Evolutionary conservation across 2,888 invertebrate species (phyloP), one percentile per base, ranked within the genome.

Genomic region (Callyntrura sp.): DNA sequence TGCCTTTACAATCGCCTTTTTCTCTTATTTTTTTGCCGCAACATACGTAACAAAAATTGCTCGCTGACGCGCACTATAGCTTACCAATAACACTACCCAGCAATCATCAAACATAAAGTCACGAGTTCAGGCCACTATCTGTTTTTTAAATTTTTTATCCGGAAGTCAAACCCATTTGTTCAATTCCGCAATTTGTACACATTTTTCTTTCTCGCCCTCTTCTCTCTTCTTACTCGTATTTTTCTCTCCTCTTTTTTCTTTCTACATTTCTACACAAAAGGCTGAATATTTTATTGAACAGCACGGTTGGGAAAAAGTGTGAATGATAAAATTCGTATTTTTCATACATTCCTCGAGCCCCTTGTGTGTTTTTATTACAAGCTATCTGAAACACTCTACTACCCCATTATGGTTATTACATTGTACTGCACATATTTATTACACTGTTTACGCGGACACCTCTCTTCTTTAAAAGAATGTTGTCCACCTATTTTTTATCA

Each of bases 61-160:
- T 45, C 14, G 25, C 48, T 85, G 12, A 17, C 45, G 43, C 73
- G 12, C 51, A 12, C 65, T 70, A 68, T 28, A 68, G 28, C 51
- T 45, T 45, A 45, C 45, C 45, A 65, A 25, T 35, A 35, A 35
- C 35, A 57, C 35, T 70, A 70, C 81, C 28, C 81, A 86, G 65
- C 25, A 60, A 35, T 45, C 87, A 82, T 60, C 82, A 81, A 73
- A 43, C 25, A 55, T 57, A 76, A 84, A 88, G 78, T 78, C 84
- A 84, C 65, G 79, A 79, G 89, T 83, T 76, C 82, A 20, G 68
- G 70, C 62, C 48, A 51, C 90, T 85, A 70, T 89, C 79, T 86
- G 85, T 65, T 79, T 90, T 68, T 82, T 85, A 83, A 90, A 90
- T 85, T 86, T 86, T 86, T 86, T 65, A 85, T 82, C 83, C 65